Base-by-base conservation (phyloP, 1,140 invertebrate species). In the Phocides pigmalion region DNA sequence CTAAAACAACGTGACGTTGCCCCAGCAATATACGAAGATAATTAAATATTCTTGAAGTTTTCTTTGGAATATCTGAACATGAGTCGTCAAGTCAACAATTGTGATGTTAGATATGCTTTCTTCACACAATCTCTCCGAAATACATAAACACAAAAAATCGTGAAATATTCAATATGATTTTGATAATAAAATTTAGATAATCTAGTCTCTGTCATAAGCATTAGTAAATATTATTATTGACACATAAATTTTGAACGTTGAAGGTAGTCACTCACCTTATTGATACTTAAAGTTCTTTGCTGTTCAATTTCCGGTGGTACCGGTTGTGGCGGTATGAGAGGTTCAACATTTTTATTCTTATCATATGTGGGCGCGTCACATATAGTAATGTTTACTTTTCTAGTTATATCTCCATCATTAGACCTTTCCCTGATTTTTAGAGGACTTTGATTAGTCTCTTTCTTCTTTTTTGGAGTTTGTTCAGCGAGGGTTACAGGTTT, bases 271-370 rank as follows among this genome's bases (percentile, higher is more conserved):
- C 74, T 89, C 85, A 96, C 96, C 93, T 97, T 97, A 56, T 95
- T 94, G 42, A 97, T 95, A 62, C 96, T 97, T 14, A 93, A 93
- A 54, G 94, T 94, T 65, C 95, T 93, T 83, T 97, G 96, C 65
- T 95, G 94, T 73, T 96, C 95, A 17, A 96, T 95, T 77, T 97
- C 96, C 3, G 95, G 94, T 16, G 93, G 95, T 9, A 94, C 92
- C 0, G 93, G 91, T 73, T 94, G 93, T 19, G 93, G 87, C 65
- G 93, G 93, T 39, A 93, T 89, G 37, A 93, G 64, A 14, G 84
- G 81, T 67, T 92, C 91, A 54, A 90, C 77, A 62, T 83, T 78
- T 74, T 92, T 92, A 14, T 79, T 87, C 63, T 91, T 92, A 6
- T 91, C 90, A 51, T 92, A 92, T 35, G 92, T 92, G 12, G 93